Percentiles rank a stretch among this genome's conserved stretches.
Evolutionary conservation across 2,113 vertebrate genomes (phyloP).

Genomic region (Fulica atra): DNA sequence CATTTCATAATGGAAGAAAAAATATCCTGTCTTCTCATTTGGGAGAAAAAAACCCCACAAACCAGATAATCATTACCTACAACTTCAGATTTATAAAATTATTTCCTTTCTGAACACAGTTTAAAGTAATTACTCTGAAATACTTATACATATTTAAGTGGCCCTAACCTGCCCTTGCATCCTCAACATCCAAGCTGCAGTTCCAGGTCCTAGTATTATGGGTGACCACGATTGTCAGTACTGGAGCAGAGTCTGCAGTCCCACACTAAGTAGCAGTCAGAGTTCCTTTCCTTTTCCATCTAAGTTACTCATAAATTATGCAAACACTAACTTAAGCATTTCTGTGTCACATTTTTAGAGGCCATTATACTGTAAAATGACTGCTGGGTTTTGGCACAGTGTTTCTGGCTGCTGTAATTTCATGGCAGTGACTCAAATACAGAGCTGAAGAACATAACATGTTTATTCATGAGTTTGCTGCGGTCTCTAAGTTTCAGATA

Average conservation of each 20-base stretch:
- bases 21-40: background rate
- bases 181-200: background rate
- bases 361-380: background rate
- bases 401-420: background rate
- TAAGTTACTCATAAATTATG: background rate
- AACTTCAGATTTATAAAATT: background rate
- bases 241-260: background rate
- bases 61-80: background rate
- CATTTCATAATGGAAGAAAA: background rate
- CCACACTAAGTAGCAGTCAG: background rate
- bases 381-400: background rate
- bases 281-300: background rate
- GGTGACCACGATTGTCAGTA: background rate
- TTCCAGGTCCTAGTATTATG: background rate
- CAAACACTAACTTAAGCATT: background rate
- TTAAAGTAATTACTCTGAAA: background rate
- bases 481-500: background rate
- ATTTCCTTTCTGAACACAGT: background rate
- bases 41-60: background rate
- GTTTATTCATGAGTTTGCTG: background rate
- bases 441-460: background rate
- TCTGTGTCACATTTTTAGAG: background rate
- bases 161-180: background rate
- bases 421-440: background rate
- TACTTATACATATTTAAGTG: too few species aligned